Evolutionary conservation across 2,113 vertebrate species (phyloP).

Genomic region (Poecilia latipinna): DNA sequence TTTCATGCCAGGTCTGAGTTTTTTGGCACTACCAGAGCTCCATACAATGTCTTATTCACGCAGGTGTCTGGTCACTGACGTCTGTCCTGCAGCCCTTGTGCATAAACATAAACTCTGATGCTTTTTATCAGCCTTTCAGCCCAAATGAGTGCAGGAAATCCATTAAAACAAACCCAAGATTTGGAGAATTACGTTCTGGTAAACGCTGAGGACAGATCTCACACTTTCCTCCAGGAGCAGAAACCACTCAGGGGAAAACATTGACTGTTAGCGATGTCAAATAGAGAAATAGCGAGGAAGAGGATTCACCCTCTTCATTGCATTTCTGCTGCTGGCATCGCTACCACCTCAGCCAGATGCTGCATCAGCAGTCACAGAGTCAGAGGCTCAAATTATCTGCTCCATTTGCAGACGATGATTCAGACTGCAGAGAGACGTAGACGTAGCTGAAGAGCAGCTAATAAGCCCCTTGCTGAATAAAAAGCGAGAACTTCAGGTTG

Average conservation of each 20-base stretch:
- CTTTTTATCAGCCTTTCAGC: too few species aligned
- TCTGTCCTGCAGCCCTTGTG: too few species aligned
- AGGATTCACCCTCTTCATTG: constrained; percentile 12
- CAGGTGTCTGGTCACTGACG: too few species aligned
- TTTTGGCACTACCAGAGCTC: too few species aligned
- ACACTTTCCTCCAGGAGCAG: constrained; percentile 1
- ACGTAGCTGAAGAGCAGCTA: constrained; percentile 1
- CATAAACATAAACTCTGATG: too few species aligned
- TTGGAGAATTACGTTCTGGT: neutral
- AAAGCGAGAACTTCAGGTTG: neutral
- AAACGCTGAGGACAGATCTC: constrained; percentile 8
- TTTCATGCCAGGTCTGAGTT: too few species aligned
- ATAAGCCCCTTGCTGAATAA: neutral
- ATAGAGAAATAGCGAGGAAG: constrained; percentile 2
- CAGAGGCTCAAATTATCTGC: constrained; percentile 39
- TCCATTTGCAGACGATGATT: constrained; percentile 40
- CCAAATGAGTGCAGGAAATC: neutral
- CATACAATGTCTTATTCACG: too few species aligned
- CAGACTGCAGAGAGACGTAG: constrained; percentile 9
- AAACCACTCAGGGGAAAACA: neutral
- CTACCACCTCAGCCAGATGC: constrained; percentile 21
- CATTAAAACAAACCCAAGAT: constrained; percentile 24
- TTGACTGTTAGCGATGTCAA: constrained; percentile 17
- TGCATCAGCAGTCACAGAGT: constrained; percentile 36
- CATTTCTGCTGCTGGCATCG: constrained; percentile 29